Conservation (phyloP, 64 coral and sea anemone genomes). For the Pocillopora verrucosa region DNA sequence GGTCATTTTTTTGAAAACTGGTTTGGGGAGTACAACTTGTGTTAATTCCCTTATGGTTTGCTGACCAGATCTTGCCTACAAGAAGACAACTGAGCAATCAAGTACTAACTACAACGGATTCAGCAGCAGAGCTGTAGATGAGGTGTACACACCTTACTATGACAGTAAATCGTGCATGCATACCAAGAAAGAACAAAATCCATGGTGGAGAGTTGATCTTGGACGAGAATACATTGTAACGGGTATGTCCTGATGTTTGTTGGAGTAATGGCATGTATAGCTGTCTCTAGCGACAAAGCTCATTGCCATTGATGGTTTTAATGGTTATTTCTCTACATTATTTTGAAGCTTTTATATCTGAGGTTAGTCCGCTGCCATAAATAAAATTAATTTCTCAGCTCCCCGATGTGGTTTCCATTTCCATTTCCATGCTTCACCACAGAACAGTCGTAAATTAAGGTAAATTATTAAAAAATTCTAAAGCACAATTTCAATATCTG, state of each 20-base stretch:
- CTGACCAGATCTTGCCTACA: constrained; percentile 76
- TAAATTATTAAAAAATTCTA: no score
- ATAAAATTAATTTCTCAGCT: no score
- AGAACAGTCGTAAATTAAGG: no score
- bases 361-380: no score
- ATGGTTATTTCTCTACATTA: no score
- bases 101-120: constrained; percentile 88
- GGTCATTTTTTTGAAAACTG: no score
- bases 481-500: neutral
- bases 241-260: constrained; percentile 35
- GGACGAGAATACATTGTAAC: constrained; percentile 91
- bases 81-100: constrained; percentile 80
- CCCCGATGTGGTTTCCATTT: no score
- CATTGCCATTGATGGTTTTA: no score
- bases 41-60: neutral
- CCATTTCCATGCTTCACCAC: no score
- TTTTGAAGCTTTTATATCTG: no score
- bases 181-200: constrained; percentile 80
- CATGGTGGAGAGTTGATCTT: constrained; percentile 98
- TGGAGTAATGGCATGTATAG: neutral
- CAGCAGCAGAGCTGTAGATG: constrained; percentile 83
- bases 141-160: constrained; percentile 62
- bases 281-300: no score
- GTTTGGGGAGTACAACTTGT: no score
- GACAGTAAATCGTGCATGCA: constrained; percentile 84